phyloP scores from a whole-genome alignment of 2,113 vertebrate genomes.

The Tenebrosternarchus preto region DNA sequence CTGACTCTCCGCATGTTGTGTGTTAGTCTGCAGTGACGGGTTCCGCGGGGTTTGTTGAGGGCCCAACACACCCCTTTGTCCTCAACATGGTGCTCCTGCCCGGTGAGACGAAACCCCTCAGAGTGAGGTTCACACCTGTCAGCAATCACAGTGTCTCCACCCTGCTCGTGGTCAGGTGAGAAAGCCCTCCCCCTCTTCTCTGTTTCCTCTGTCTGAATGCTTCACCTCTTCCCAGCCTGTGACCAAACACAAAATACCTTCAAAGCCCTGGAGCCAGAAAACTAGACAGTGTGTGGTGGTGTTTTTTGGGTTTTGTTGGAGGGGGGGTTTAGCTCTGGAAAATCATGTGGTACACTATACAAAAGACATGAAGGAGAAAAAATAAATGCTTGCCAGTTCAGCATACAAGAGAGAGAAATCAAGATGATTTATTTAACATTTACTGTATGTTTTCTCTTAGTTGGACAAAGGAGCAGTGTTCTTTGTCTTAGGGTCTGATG shows the following conservation, averaged over 20 bases:
- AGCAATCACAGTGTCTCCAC: conserved; percentile 91
- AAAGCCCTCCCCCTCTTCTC: neutral
- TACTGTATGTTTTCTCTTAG: neutral
- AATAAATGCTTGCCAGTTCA: neutral
- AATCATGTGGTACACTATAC: too few relatives aligned
- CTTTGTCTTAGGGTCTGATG: neutral
- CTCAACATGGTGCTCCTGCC: conserved; percentile 89
- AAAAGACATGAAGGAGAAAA: too few relatives aligned
- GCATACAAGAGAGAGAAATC: neutral
- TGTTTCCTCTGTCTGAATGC: neutral
- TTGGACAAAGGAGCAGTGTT: neutral
- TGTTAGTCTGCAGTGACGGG: conserved; percentile 79
- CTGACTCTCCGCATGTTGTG: conserved; percentile 21
- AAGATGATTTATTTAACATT: neutral
- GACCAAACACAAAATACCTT: neutral
- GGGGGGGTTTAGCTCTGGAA: too few relatives aligned
- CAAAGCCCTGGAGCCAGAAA: neutral
- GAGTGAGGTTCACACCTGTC: conserved; percentile 86
- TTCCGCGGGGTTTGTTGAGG: conserved; percentile 80
- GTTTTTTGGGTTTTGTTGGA: too few relatives aligned
- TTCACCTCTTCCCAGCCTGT: neutral
- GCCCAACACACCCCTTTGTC: conserved; percentile 78
- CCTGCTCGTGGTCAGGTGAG: conserved; percentile 89
- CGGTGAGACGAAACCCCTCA: conserved; percentile 87
- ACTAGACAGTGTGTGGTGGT: neutral